These are phyloP conservation scores for Galaxias olidus DNA, from an alignment of 2,797 vertebrate genomes.

Conservation along the genomic window DNA sequence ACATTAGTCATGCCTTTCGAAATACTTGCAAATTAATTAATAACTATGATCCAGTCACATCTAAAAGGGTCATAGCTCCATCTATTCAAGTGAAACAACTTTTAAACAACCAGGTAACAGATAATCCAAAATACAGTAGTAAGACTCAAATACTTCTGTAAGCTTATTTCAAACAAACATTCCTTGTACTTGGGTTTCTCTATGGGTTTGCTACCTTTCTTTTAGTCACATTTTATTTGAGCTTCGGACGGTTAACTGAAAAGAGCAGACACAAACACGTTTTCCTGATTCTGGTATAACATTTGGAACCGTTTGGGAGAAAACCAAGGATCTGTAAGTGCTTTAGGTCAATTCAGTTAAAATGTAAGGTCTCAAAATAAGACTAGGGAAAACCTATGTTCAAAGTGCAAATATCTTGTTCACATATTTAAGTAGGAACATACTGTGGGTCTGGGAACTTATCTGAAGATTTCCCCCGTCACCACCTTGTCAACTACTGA, in stretches of 20 bases:
- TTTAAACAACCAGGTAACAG: conserved; percentile 54
- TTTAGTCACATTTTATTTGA: conserved; percentile 21
- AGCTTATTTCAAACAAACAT: conserved; percentile 7
- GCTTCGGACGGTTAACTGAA: not conserved
- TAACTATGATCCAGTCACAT: conserved; percentile 20
- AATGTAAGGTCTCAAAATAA: conserved; percentile 67
- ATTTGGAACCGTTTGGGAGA: conserved; percentile 45
- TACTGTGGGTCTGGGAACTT: conserved; percentile 20
- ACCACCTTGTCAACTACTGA: conserved; percentile 42
- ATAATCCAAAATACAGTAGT: conserved; percentile 69
- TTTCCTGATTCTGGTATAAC: conserved; percentile 52
- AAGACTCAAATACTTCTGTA: conserved; percentile 25
- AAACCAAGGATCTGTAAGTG: conserved; percentile 71
- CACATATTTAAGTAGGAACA: conserved; percentile 51
- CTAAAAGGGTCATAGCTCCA: conserved; percentile 19
- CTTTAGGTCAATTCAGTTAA: conserved; percentile 68
- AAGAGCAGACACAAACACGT: conserved; percentile 14
- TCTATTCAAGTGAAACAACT: not conserved
- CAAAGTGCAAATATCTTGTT: conserved; percentile 75
- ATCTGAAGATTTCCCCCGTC: conserved; percentile 22
- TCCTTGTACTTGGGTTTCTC: conserved; percentile 35
- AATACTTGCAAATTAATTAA: conserved; percentile 48
- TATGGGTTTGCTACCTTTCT: too few species aligned
- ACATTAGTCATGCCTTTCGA: conserved; percentile 27
- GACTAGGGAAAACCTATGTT: conserved; percentile 64